Base-by-base conservation (phyloP, 2,888 invertebrate species). In the Hirtodrosophila cameraria region DNA sequence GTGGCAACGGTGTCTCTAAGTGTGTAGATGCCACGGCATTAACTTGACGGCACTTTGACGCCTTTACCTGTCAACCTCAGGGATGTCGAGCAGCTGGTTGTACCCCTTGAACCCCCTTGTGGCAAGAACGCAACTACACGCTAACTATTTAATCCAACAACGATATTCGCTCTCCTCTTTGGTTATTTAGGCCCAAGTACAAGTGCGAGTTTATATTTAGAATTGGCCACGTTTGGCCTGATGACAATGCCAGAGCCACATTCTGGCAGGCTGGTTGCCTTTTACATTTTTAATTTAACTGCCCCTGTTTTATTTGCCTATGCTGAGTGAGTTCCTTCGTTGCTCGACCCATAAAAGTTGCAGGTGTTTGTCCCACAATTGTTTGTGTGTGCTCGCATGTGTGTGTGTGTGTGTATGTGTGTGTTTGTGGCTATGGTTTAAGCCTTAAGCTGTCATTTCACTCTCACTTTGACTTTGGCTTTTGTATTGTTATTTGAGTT, bases 231-330 rank as follows among this genome's bases (percentile, higher is more conserved):
- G 48, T 33, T 52, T 64, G n/a, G 33, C 12, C 43, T 11, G 43
- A 48, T 30, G 30, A 59, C 49, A 65, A 60, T 46, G 58, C 35
- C 23, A 23, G n/a, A n/a, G 23, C 46, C 13, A 48, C 33, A 35
- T 33, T 25, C 50, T 33, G 35, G 11, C 23, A 30, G 12, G 9
- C 36, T 9, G 18, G 45, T 57, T 63, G 54, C 50, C 61, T 65
- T 58, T 70, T 66, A 52, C 61, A 71, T 71, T 71, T 79, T 69
- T 81, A 73, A 81, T 82, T 75, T 70, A 61, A 78, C 67, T 64
- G 75, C 69, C 60, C 60, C 67, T 54, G 65, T 77, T 80, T 71
- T 71, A 74, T 77, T 75, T 78, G 81, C 70, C 71, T 73, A 66
- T 73, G 66, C 50, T 33, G 33, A 33, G 53, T 48, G 58, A 58